Evolutionary conservation across 2,113 vertebrate species (phyloP), one percentile per base, ranked within the genome.

Genomic region (Sylvietta virens): DNA sequence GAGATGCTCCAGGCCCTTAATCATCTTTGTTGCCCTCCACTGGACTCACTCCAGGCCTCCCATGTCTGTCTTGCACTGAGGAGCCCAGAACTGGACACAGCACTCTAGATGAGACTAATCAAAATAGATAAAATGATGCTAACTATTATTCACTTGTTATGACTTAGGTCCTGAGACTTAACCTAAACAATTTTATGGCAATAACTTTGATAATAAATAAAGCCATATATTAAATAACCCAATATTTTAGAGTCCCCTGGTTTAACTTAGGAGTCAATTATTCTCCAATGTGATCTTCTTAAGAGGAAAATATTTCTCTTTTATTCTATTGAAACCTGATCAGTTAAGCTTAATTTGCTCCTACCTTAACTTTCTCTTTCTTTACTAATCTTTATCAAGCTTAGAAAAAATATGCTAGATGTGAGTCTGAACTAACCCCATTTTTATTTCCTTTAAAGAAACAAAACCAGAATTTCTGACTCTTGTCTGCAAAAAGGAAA

Each of bases 281-380:
- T 66, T 86, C 35, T 81, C 33, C 16, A 62, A 13, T 23, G 57
- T 0, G 0, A 33, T 57, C 40, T 80, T 51, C 8, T 3, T 42
- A 64, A 80, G 12, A 77, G 11, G 4, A 61, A 3, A 69, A 5
- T 77, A 45, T 45, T 5, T 77, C n/a, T 30, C 30, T 9, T 37
- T 71, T 37, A 44, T 51, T 23, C 21, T 15, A 65, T 10, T 26
- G 22, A 86, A 86, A 67, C 5, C 4, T 56, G 14, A 56, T 37
- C 11, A 42, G 15, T 33, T 74, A 33, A 65, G 22, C 74, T 73
- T 70, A 31, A 48, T 78, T 70, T 81, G 8, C 9, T 94, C 3
- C 28, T 61, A 28, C 22, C 18, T 58, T 70, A 86, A 61, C 31
- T 62, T 78, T 39, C 19, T 66, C 24, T 64, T 17, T 54, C 45